Conservation (phyloP, 1,140 invertebrate species). For the Aleiodes sp. region DNA sequence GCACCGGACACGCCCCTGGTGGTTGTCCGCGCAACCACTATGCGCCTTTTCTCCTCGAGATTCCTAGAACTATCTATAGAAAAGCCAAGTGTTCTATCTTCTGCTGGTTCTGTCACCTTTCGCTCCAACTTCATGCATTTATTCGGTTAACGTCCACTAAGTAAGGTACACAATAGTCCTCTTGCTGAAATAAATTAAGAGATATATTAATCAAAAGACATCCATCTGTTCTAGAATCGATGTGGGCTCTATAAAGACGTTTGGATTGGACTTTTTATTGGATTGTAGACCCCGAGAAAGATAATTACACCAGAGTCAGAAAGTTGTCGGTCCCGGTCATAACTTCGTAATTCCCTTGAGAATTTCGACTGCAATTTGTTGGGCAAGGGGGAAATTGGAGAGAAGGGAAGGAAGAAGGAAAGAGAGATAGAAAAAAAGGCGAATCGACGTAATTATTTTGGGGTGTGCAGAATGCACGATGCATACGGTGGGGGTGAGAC, state of each 20-base stretch:
- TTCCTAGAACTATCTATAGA: constrained; percentile 49
- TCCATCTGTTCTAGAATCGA: neutral
- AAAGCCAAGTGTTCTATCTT: constrained; percentile 49
- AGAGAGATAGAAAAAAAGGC: constrained; percentile 45
- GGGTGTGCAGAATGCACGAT: constrained; percentile 49
- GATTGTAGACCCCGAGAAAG: constrained; percentile 46
- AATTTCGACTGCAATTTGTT: constrained; percentile 54
- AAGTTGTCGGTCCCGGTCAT: constrained; percentile 58
- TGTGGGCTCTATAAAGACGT: constrained; percentile 33
- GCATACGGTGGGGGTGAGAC: constrained; percentile 39
- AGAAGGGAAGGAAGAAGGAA: constrained; percentile 13
- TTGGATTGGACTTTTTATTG: constrained; percentile 27
- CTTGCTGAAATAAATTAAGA: neutral
- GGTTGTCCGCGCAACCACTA: constrained; percentile 57
- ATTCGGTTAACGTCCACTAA: neutral
- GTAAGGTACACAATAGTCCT: no score
- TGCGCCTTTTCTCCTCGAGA: constrained; percentile 52
- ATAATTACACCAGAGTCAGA: constrained; percentile 58
- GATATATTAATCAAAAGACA: constrained; percentile 18
- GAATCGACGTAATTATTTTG: constrained; percentile 52
- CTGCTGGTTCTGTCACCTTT: constrained; percentile 39
- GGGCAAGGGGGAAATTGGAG: constrained; percentile 30
- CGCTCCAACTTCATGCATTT: constrained; percentile 31
- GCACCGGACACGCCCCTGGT: constrained; percentile 61
- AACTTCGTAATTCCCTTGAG: constrained; percentile 55